These are phyloP conservation scores for Gambusia yucatana DNA, from an alignment of 2,797 vertebrate genomes.

Conservation along the genomic window DNA sequence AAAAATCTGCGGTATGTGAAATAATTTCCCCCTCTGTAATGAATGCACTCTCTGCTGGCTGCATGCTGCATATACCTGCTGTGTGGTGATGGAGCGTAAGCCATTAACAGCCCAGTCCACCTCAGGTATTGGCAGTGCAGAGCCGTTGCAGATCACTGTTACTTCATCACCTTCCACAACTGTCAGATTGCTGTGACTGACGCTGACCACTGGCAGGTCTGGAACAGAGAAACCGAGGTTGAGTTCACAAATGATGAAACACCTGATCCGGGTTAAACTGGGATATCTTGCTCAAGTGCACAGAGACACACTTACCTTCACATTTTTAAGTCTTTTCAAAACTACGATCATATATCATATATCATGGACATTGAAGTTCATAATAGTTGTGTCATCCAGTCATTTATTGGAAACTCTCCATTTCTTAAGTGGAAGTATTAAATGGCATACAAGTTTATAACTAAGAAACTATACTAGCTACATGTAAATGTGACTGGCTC, in stretches of 20 bases:
- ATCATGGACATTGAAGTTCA: not conserved
- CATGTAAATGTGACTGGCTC: no score
- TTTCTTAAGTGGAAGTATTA: not conserved
- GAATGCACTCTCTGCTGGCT: not conserved
- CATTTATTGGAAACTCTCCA: not conserved
- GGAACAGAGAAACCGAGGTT: slow-evolving; percentile 6
- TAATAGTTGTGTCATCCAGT: not conserved
- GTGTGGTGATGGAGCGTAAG: slow-evolving; percentile 88
- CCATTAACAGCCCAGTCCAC: slow-evolving; percentile 92
- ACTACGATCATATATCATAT: no score
- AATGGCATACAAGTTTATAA: not conserved
- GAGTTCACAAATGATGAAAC: not conserved
- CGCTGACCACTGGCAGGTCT: slow-evolving; percentile 94
- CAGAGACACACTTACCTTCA: not conserved
- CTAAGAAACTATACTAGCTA: not conserved
- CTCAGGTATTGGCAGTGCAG: slow-evolving; percentile 90
- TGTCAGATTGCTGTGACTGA: slow-evolving; percentile 91
- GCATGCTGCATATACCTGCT: slow-evolving; percentile 83
- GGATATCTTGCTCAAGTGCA: not conserved
- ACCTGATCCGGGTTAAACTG: not conserved
- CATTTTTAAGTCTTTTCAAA: not conserved
- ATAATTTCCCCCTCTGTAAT: not conserved
- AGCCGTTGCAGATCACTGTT: slow-evolving; percentile 91
- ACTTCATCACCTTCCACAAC: slow-evolving; percentile 90
- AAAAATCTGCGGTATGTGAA: not conserved